These are phyloP conservation scores for Lordiphosa clarofinis DNA, from an alignment of 1,140 invertebrate species.

Conservation along the genomic window DNA sequence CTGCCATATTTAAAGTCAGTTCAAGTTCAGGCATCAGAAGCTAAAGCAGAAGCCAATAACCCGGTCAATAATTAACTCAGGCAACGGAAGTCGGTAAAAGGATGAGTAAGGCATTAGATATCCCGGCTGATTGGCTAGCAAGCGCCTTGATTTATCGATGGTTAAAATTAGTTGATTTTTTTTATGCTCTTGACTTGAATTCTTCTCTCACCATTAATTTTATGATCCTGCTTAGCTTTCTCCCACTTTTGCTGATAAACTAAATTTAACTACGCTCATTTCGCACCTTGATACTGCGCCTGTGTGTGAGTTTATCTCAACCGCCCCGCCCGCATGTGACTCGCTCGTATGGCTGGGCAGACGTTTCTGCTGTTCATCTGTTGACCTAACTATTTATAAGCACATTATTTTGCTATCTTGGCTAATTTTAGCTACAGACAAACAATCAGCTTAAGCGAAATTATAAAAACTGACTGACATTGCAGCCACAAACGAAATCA, in stretches of 20 bases:
- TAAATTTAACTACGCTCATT: conserved; percentile 1
- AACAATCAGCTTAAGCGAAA: conserved; percentile 40
- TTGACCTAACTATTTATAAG: conserved; percentile 72
- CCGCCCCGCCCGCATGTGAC: conserved; percentile 31
- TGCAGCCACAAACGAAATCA: conserved; percentile 50
- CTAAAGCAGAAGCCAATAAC: conserved; percentile 32
- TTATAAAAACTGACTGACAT: conserved; percentile 52
- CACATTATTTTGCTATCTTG: conserved; percentile 57
- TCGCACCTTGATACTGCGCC: conserved; percentile 17
- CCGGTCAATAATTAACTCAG: conserved; percentile 30
- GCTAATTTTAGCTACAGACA: conserved; percentile 64
- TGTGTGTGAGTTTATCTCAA: conserved; percentile 11
- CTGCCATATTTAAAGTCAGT: conserved; percentile 30
- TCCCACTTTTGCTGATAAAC: too few relatives aligned
- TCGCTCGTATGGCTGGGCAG: conserved; percentile 18
- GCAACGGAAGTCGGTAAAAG: conserved; percentile 3
- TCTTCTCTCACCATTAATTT: too few relatives aligned
- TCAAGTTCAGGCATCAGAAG: conserved; percentile 48
- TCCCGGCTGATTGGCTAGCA: too few relatives aligned
- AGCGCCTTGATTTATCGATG: too few relatives aligned
- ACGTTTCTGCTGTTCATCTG: conserved; percentile 35
- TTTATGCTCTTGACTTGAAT: too few relatives aligned
- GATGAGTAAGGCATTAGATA: too few relatives aligned
- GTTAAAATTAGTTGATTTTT: too few relatives aligned
- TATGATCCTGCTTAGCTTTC: too few relatives aligned